Evolutionary conservation across 2,797 vertebrate genomes (phyloP).

Genomic region (Remorina albescens): DNA sequence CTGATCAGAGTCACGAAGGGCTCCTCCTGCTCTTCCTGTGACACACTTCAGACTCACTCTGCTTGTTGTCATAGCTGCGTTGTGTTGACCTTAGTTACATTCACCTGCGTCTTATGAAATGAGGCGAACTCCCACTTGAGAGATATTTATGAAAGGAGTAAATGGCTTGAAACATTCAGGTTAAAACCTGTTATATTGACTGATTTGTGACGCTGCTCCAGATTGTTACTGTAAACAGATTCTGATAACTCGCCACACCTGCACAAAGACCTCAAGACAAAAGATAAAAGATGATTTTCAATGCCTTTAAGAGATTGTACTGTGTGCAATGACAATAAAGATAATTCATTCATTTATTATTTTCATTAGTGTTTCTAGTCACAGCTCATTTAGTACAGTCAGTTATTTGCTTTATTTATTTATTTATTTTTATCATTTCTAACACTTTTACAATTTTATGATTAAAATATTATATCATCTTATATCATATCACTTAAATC

Average conservation of each 20-base stretch:
- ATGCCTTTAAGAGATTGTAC: no score
- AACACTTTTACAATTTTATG: background rate
- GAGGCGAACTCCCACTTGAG: background rate
- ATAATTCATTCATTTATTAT: no score
- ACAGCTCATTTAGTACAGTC: background rate
- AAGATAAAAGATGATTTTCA: no score
- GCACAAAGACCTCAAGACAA: background rate
- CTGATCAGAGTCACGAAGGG: constrained; percentile 16
- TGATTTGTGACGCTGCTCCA: background rate
- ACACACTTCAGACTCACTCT: constrained; percentile 31
- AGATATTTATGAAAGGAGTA: background rate
- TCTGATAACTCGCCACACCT: background rate
- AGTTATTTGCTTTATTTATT: background rate
- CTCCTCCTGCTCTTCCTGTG: constrained; percentile 30
- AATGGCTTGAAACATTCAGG: background rate
- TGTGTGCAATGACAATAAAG: no score
- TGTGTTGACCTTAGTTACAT: constrained; percentile 18
- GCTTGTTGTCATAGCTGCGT: constrained; percentile 28
- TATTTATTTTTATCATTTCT: background rate
- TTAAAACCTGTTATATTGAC: background rate
- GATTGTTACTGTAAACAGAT: background rate
- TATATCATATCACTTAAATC: no score
- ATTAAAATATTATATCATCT: background rate
- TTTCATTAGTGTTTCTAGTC: no score
- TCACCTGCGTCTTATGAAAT: background rate